Evolutionary conservation across 2,113 vertebrate species (phyloP), one percentile per base, ranked within the genome.

Genomic region (Sapayoa aenigma): DNA sequence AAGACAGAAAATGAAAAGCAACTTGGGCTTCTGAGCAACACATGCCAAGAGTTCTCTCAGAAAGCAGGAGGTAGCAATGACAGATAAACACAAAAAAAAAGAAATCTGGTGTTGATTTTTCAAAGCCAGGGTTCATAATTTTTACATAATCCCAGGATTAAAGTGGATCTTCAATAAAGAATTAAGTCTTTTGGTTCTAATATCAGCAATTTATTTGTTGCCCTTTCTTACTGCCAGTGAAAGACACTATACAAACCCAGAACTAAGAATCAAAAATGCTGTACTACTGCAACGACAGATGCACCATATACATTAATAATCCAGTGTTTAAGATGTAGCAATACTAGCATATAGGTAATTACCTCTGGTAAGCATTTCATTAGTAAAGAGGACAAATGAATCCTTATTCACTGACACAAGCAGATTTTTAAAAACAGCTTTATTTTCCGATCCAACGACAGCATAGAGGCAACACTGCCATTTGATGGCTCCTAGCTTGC

Each of bases 101-200:
- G 6, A 44, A 65, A 5, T 0, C 0, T 33, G 9, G 3, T 23
- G 5, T 3, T 47, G 5, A 52, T 30, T 85, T 52, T 58, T 50
- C 27, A 42, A 80, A 73, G 50, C 6, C 31, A 41, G n/a, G 1
- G 2, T 18, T 52, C 22, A 44, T 6, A 31, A 33, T 7, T 83
- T 75, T 12, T 22, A 17, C 1, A 5, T 6, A 8, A 66, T 13
- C 46, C 31, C 23, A 74, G 27, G 17, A 71, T 37, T 44, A 13
- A 44, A n/a, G 5, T 35, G 44, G 31, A 44, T 69, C 24, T 55
- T 46, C 3, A 19, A 1, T 63, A 8, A 73, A 75, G 6, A 75
- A 5, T 9, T 46, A 67, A 49, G 14, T 39, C 30, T 53, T 59
- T 81, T 69, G 23, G 7, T 31, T 88, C n/a, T 73, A 30, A 63